Conservation (phyloP, 2,888 invertebrate species). For the Esperia sulphurella region DNA sequence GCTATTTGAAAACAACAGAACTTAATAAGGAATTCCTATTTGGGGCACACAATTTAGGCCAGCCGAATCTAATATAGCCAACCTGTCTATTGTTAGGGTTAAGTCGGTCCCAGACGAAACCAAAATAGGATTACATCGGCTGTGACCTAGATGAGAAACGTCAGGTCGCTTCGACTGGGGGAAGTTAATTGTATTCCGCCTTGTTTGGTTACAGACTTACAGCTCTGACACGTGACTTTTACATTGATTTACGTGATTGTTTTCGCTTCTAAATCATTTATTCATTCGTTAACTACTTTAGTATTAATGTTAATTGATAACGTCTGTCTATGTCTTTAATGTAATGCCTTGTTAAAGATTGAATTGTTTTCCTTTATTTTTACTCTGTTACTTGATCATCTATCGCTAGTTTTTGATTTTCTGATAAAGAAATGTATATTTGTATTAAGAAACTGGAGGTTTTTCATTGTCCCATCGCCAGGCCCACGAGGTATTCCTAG, state of each 20-base stretch:
- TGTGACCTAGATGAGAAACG: background rate
- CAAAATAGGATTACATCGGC: background rate
- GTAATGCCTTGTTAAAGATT: too few species aligned
- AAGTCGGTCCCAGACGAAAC: background rate
- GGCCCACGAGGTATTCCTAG: too few species aligned
- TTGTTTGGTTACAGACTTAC: background rate
- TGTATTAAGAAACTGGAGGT: too few species aligned
- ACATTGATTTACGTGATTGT: background rate
- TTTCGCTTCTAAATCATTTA: background rate
- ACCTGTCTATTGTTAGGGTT: background rate
- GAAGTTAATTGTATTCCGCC: background rate
- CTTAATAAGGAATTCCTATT: background rate
- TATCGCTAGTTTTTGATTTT: too few species aligned
- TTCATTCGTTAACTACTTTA: background rate
- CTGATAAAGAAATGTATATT: too few species aligned
- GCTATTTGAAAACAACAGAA: too few species aligned
- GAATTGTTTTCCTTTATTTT: too few species aligned
- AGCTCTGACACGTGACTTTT: background rate
- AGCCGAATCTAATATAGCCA: background rate
- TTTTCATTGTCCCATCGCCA: too few species aligned
- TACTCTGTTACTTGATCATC: too few species aligned
- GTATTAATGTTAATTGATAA: too few species aligned
- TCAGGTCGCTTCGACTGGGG: background rate
- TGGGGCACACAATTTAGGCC: background rate
- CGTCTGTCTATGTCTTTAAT: too few species aligned